Conservation (phyloP, 2,113 vertebrate genomes). For the Proteles cristata region DNA sequence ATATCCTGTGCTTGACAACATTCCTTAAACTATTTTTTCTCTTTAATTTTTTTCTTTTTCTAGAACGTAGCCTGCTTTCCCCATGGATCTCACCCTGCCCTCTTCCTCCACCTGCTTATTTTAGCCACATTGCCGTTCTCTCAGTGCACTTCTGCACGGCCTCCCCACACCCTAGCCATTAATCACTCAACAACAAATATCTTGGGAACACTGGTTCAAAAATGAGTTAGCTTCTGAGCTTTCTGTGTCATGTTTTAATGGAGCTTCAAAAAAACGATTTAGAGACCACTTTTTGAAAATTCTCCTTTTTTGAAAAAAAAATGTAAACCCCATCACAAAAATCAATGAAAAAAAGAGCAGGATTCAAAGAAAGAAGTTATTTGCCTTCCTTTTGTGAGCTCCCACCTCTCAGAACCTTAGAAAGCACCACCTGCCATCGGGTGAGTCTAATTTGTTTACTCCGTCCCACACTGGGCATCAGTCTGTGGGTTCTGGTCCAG, state of each 20-base stretch:
- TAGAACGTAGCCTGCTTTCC: slow-evolving; percentile 45
- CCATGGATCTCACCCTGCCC: slow-evolving; percentile 55
- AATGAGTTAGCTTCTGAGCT: slow-evolving; percentile 67
- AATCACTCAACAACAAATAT: slow-evolving; percentile 73
- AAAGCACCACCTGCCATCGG: background rate
- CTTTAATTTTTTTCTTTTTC: slow-evolving; percentile 2
- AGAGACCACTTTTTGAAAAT: slow-evolving; percentile 30
- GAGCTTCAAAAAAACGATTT: slow-evolving; percentile 68
- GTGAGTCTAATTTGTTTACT: accelerated
- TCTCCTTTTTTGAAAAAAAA: background rate
- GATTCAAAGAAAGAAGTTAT: background rate
- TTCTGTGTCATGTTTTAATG: slow-evolving; percentile 54
- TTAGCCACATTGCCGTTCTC: slow-evolving; percentile 69
- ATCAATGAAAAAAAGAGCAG: background rate
- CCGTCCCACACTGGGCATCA: accelerated
- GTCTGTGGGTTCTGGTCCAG: accelerated
- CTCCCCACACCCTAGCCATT: slow-evolving; percentile 60
- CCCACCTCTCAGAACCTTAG: background rate
- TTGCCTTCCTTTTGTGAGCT: background rate
- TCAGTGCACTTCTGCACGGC: slow-evolving; percentile 10
- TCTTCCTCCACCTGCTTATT: slow-evolving; percentile 68
- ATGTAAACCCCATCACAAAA: background rate
- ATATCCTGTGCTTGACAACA: background rate
- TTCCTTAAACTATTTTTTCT: background rate
- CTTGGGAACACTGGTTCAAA: slow-evolving; percentile 65